A percentile compares a stretch with the other conserved stretches of the same genome.
phyloP scores from a whole-genome alignment of 2,113 vertebrate genomes.

The Myanophis thanlyinensis region DNA sequence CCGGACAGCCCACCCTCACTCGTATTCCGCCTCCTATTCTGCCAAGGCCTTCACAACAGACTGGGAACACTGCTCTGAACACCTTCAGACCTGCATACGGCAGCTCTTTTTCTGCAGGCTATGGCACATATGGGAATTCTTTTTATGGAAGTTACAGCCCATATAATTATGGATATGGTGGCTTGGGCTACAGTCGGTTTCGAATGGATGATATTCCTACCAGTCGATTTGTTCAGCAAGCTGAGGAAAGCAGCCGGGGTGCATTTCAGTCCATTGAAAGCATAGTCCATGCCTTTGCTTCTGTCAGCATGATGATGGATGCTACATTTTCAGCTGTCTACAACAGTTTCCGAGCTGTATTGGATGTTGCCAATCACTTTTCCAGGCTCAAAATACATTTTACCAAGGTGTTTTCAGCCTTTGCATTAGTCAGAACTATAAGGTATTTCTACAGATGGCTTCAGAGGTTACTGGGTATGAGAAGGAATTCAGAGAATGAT shows the following conservation, averaged over 20 bases:
- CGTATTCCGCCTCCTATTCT: conserved; percentile 86
- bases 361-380: conserved; percentile 97
- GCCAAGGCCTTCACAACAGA: conserved; percentile 83
- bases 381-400: conserved; percentile 91
- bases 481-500: conserved; percentile 80
- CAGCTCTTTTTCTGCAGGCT: conserved; percentile 81
- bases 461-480: conserved; percentile 83
- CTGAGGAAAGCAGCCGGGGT: conserved; percentile 94
- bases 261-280: conserved; percentile 99
- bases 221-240: conserved; percentile 95
- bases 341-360: conserved; percentile 95
- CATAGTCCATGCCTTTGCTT: conserved; percentile 94
- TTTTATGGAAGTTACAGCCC: conserved; percentile 82
- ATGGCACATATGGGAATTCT: conserved; percentile 83
- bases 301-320: conserved; percentile 98
- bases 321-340: conserved; percentile 97
- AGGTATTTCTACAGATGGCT: conserved; percentile 86
- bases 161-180: conserved; percentile 78
- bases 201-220: conserved; percentile 81
- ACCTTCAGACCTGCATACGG: conserved; percentile 83
- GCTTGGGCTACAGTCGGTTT: conserved; percentile 81
- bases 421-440: conserved; percentile 92
- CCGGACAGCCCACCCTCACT: conserved; percentile 79
- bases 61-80: conserved; percentile 64
- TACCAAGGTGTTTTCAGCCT: conserved; percentile 92